Base-by-base conservation (phyloP, 2,888 invertebrate genomes). In the Phragmatobia fuliginosa region DNA sequence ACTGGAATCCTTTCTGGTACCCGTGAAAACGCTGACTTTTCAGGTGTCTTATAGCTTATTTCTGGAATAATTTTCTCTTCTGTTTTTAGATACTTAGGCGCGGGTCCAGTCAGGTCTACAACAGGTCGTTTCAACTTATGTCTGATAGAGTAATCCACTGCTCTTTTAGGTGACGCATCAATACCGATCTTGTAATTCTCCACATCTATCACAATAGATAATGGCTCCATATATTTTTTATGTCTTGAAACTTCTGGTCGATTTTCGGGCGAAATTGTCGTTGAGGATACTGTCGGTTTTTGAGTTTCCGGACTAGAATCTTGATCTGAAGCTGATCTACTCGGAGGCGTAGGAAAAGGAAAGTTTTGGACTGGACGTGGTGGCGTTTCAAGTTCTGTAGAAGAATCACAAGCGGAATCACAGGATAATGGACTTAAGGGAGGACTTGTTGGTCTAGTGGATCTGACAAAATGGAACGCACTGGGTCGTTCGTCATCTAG, bases 371-470 rank as follows among this genome's bases (percentile, higher is more conserved):
- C 89, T 21, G 92, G 92, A 62, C 96, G 87, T 0, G 96, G 96
- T 1, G 96, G 96, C 0, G 95, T 95, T 78, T 95, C 94, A 0
- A 95, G 79, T 79, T 95, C 95, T 0, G 95, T 96, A 0, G 96
- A 95, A 6, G 96, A 96, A 76, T 97, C 97, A 78, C 96, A 96
- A 66, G 97, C 97, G 10, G 97, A 97, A 61, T 96, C 96, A 60
- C 97, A 97, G 0, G 97, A 97, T 28, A 97, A 90, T 0, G 97
- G 97, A 82, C 97, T 97, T 21, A 97, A 85, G 0, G 97, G 96
- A 0, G 97, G 97, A 85, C 97, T 97, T 71, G 96, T 94, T 0
- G 95, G 92, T 83, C 91, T 92, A 0, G 90, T 91, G 1, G 92
- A 86, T 74, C 85, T 89, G 52, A 95, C 94, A 78, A 87, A 94